Percentiles rank a stretch among this genome's conserved stretches.
These are phyloP conservation scores for Meloidogyne chitwoodi DNA, from an alignment of 1,140 invertebrate genomes.

Conservation along the genomic window DNA sequence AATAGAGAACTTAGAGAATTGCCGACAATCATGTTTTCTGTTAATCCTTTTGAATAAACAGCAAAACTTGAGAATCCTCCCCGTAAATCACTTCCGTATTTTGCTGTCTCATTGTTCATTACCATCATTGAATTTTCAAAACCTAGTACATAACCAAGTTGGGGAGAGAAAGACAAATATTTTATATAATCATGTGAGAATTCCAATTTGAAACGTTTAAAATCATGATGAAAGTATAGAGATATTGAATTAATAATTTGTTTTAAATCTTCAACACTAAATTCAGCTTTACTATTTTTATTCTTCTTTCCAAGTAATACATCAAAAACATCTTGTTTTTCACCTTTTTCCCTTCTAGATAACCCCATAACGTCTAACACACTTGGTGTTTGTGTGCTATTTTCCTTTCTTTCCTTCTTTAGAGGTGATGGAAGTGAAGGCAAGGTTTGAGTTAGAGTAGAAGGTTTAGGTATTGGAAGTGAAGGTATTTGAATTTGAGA, in stretches of 20 bases:
- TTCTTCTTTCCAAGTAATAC: background rate
- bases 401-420: too few species aligned
- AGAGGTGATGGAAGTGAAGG: background rate
- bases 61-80: conserved; percentile 7
- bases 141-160: background rate
- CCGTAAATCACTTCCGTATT: background rate
- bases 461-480: background rate
- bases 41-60: background rate
- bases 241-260: background rate
- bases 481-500: too few species aligned
- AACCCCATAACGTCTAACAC: too few species aligned
- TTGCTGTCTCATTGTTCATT: background rate
- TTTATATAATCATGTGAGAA: background rate
- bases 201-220: background rate
- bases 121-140: background rate
- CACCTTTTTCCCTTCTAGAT: too few species aligned
- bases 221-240: background rate
- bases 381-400: too few species aligned
- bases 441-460: background rate
- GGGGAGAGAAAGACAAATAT: background rate
- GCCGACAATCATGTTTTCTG: background rate
- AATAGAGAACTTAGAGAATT: conserved; percentile 3
- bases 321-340: background rate
- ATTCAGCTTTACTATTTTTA: background rate
- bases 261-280: background rate